Evolutionary conservation across 1,140 invertebrate species (phyloP).

Genomic region (Mesaphorura yosii): DNA sequence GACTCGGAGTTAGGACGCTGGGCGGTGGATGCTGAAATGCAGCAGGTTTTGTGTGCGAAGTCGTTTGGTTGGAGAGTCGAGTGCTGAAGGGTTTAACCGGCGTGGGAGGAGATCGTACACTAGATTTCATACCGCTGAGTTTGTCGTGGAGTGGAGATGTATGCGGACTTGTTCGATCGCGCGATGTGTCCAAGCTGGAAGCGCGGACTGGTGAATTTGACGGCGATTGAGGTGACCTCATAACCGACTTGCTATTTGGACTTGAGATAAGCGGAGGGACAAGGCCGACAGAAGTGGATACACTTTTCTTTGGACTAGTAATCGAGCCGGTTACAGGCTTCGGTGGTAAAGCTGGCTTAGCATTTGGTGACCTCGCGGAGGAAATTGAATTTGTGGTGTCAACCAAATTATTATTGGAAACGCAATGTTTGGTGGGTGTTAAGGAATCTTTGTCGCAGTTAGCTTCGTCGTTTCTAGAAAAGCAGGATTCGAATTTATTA

Average conservation of each 20-base stretch:
- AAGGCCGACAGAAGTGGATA: too few relatives aligned
- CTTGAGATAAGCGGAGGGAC: not conserved
- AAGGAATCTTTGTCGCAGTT: too few relatives aligned
- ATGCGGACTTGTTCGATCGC: not conserved
- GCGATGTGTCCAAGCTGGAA: not conserved
- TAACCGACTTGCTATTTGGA: not conserved
- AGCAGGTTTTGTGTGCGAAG: not conserved
- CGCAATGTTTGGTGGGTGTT: too few relatives aligned
- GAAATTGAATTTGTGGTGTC: not conserved
- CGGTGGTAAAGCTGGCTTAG: slow-evolving; percentile 20
- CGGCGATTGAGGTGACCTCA: not conserved
- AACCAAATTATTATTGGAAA: too few relatives aligned
- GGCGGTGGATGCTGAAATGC: not conserved
- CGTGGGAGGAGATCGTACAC: too few relatives aligned
- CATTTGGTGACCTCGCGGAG: not conserved
- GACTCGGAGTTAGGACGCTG: not conserved
- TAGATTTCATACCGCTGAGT: not conserved
- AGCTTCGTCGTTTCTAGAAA: not conserved
- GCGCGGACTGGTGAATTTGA: not conserved
- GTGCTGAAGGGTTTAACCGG: not conserved
- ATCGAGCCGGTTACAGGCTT: slow-evolving; percentile 7
- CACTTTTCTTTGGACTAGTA: not conserved
- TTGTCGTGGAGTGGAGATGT: not conserved
- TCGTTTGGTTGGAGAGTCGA: not conserved
- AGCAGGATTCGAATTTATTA: not conserved